Base-by-base conservation (phyloP, 2,888 invertebrate species). In the Galerucella calmariensis region DNA sequence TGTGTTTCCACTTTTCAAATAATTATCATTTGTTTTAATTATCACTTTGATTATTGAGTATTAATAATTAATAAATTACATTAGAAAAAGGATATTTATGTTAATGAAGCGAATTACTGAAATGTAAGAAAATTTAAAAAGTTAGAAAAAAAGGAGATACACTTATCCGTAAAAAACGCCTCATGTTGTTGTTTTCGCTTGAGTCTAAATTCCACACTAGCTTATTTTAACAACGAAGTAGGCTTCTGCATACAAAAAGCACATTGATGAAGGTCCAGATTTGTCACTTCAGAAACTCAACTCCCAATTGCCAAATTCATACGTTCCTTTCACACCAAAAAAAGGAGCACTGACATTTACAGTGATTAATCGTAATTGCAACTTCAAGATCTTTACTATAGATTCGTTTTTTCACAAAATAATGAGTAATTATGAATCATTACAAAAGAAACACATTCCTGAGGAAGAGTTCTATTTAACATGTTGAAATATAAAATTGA, bases 251-350 rank as follows among this genome's bases (percentile, higher is more conserved):
- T 81, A 81, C 80, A 80, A 80, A 80, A 79, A 79, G 78, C 75
- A 78, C 75, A 76, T 79, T 79, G 80, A 80, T 79, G 78, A 79
- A 81, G 80, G 80, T 81, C 79, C 80, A 80, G 80, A 81, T 80
- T 81, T 81, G 81, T 81, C 80, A 81, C 78, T 76, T 75, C 72
- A 77, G 77, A 75, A 80, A 76, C 77, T 80, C 78, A 75, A 73
- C 76, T 78, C 74, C 73, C 78, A 41, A 67, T 78, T 72, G 77
- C 76, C 76, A 78, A 79, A 79, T 80, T 77, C 79, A 81, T 79
- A 81, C 74, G 79, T 70, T 79, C 74, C 69, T 67, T 75, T 59
- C 8, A 53, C 53, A n/a, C 53, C 16, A 53, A 53, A 53, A 53
- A 53, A n/a, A n/a, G 14, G n/a, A 48, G 5, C 46, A 48, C 48